phyloP scores from a whole-genome alignment of 1,140 invertebrate species.

The Mactra quadrangularis region DNA sequence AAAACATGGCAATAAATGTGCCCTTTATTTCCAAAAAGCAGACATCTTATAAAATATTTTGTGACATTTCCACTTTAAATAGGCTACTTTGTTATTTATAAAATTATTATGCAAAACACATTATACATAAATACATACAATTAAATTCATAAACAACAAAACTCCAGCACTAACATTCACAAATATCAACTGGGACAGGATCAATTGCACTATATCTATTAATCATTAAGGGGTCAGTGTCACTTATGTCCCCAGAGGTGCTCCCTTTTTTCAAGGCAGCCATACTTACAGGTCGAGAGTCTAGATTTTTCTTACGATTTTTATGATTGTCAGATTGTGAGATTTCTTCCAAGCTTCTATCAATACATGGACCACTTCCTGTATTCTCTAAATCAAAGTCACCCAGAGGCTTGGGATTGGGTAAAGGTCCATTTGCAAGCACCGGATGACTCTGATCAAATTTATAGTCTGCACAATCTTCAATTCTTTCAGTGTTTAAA shows the following conservation, averaged over 20 bases:
- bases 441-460: slow-evolving; percentile 22
- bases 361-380: slow-evolving; percentile 77
- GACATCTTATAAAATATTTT: no score
- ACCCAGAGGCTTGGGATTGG: slow-evolving; percentile 56
- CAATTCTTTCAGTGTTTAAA: not conserved
- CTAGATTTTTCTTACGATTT: slow-evolving; percentile 27
- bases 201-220: slow-evolving; percentile 56
- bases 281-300: slow-evolving; percentile 46
- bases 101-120: no score
- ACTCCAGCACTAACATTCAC: slow-evolving; percentile 54
- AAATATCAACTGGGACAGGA: slow-evolving; percentile 37
- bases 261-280: not conserved
- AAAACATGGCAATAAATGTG: no score
- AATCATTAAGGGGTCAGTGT: slow-evolving; percentile 15
- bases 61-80: no score
- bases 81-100: no score
- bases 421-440: slow-evolving; percentile 44
- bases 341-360: slow-evolving; percentile 76
- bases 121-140: no score
- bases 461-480: slow-evolving; percentile 13
- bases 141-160: no score
- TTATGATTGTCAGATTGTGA: slow-evolving; percentile 30
- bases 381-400: slow-evolving; percentile 62
- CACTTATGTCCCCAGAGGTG: not conserved
- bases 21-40: no score